Conservation (phyloP, 2,797 vertebrate genomes). For the Onychomys arenicola region DNA sequence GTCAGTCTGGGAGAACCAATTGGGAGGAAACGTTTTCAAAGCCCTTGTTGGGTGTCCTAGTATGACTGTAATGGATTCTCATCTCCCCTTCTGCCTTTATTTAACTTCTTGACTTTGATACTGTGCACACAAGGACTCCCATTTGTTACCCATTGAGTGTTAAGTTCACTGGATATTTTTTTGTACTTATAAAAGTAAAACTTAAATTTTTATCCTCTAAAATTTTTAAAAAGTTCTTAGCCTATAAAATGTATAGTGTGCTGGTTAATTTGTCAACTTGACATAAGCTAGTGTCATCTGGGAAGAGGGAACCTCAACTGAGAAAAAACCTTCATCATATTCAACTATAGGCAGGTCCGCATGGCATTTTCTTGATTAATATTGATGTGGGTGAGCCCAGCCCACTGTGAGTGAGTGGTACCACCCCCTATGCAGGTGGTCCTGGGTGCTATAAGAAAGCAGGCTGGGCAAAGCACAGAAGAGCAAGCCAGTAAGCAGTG, state of each 20-base stretch:
- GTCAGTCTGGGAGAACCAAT: background rate
- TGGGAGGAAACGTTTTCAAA: background rate
- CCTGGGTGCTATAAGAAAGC: background rate
- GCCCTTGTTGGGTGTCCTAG: background rate
- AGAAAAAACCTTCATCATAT: background rate
- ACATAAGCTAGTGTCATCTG: background rate
- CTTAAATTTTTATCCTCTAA: slow-evolving; percentile 32
- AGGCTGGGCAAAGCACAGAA: background rate
- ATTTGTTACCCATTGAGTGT: background rate
- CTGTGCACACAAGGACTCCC: background rate
- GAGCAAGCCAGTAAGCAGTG: background rate
- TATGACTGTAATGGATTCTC: background rate
- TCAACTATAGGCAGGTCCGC: background rate
- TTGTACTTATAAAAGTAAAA: slow-evolving; percentile 35
- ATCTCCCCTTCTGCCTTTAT: background rate
- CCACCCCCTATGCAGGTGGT: too few species aligned
- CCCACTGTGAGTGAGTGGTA: background rate
- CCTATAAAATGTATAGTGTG: background rate
- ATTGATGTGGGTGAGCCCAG: too few species aligned
- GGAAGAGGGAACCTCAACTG: background rate
- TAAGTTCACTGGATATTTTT: background rate
- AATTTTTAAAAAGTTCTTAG: slow-evolving; percentile 16
- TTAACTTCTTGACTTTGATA: background rate
- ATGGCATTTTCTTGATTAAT: background rate
- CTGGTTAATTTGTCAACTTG: background rate